Base-by-base conservation (phyloP, 2,888 invertebrate species). In the Spodoptera littoralis region DNA sequence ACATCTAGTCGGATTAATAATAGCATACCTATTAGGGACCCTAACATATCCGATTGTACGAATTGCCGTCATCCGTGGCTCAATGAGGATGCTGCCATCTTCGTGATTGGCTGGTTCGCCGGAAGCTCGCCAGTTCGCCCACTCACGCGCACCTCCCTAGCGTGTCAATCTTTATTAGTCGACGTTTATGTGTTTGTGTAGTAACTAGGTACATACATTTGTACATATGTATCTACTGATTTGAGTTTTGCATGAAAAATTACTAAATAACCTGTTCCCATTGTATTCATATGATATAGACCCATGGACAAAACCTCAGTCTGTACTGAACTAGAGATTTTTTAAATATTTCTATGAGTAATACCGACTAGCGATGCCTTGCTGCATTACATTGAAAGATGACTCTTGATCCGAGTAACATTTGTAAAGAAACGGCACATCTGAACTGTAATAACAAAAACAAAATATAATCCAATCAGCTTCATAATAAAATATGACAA, bases 71-170 rank as follows among this genome's bases (percentile, higher is more conserved):
- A 89, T 92, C 92, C 92, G 90, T 71, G 65, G 58, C 73, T 81
- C 88, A 93, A 93, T 93, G 88, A 93, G 93, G 93, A 93, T 89
- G 92, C 88, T 63, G 77, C 78, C 73, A 80, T 80, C 81, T 68
- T 76, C 81, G 68, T 87, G 83, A 92, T 92, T 92, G 92, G 92
- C 87, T 89, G 88, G 41, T 48, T 11, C 13, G 58, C 59, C 80
- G 77, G 77, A 78, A 65, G 69, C 62, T 36, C 79, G 80, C 77
- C 66, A 65, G 70, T 76, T 76, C 78, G 81, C 59, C 77, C 78
- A 74, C 80, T 77, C 78, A 43, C 70, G 79, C 81, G 84, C 83
- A 81, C 80, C 76, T 76, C 81, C 78, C 75, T 67, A 54, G 54
- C 44, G 57, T 60, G 82, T 79, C 81, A 84, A 76, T 83, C 80